These are phyloP conservation scores for Nephrotoma flavescens DNA, from an alignment of 2,888 invertebrate species.

Conservation along the genomic window DNA sequence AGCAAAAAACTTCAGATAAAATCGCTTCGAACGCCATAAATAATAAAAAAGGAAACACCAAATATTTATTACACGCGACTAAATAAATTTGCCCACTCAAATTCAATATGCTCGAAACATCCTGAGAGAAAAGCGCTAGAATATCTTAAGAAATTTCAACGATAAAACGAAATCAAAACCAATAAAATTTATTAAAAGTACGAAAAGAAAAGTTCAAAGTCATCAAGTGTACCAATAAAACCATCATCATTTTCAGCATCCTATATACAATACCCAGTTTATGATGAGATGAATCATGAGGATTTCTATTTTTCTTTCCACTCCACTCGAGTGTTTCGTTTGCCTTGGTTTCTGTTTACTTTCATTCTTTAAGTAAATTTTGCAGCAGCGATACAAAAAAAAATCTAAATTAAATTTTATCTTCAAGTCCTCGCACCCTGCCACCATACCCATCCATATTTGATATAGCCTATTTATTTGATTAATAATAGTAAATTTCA, in stretches of 20 bases:
- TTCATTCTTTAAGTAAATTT: neutral
- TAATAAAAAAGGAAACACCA: neutral
- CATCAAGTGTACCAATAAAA: neutral
- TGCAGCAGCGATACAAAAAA: neutral
- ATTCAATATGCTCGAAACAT: neutral
- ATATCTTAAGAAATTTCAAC: neutral
- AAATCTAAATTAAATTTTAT: neutral
- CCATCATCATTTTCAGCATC: neutral
- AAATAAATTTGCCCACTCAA: neutral
- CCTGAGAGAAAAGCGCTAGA: neutral
- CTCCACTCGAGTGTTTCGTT: neutral
- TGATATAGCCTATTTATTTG: neutral
- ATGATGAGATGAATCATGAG: neutral
- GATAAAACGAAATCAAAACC: neutral
- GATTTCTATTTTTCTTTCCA: neutral
- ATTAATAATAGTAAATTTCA: neutral
- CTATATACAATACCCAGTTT: too few relatives aligned
- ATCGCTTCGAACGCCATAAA: too few relatives aligned
- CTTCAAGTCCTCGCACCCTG: neutral
- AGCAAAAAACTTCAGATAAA: too few relatives aligned
- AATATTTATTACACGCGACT: neutral
- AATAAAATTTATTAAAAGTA: neutral
- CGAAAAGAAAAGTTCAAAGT: neutral
- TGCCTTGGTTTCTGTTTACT: neutral
- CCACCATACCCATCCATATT: neutral